These are phyloP conservation scores for Merops nubicus DNA, from an alignment of 2,113 vertebrate genomes.

Conservation along the genomic window DNA sequence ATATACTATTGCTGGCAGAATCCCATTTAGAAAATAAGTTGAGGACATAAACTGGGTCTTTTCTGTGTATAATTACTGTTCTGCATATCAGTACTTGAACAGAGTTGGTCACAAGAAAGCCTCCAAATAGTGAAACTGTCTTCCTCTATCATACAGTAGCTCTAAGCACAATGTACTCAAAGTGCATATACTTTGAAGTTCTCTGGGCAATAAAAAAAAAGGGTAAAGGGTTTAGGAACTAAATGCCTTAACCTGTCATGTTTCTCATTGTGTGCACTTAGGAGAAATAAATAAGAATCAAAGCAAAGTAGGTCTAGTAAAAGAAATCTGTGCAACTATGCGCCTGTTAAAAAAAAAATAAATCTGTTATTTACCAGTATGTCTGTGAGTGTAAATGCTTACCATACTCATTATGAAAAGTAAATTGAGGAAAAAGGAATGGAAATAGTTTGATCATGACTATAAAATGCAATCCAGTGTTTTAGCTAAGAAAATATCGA, in stretches of 20 bases:
- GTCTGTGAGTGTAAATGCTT: neutral
- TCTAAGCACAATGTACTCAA: neutral
- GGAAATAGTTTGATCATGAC: neutral
- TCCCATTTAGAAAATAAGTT: neutral
- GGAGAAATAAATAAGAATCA: conserved; percentile 7
- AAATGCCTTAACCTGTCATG: neutral
- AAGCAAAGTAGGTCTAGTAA: neutral
- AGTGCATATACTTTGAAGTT: neutral
- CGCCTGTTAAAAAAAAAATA: neutral
- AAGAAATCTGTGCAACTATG: neutral
- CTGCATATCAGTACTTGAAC: neutral
- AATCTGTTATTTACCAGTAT: neutral
- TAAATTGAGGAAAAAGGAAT: neutral
- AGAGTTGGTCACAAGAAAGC: neutral
- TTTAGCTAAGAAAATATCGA: neutral
- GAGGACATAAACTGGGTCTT: neutral
- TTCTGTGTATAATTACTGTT: neutral
- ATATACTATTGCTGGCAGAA: neutral
- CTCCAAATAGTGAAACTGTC: neutral
- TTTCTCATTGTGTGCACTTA: neutral
- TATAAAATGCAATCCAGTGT: neutral
- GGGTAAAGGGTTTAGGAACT: neutral
- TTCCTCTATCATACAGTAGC: neutral
- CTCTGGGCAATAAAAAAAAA: neutral
- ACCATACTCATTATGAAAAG: neutral